phyloP scores from a whole-genome alignment of 2,888 invertebrate genomes.

The Ornithoptera priamus region DNA sequence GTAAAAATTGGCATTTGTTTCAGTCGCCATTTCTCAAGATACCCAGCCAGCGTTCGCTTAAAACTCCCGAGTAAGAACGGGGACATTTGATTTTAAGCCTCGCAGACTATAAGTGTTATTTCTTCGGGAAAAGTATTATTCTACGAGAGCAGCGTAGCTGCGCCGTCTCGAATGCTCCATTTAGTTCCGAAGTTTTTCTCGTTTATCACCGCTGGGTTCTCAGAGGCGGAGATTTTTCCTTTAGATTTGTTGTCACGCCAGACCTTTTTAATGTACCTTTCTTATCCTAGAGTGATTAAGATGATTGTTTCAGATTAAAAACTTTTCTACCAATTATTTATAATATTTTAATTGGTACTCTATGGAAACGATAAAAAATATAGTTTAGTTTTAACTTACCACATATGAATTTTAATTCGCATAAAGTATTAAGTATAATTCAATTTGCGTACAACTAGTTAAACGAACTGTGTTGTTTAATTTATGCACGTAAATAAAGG shows the following conservation, averaged over 20 bases:
- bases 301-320: slow-evolving; percentile 57
- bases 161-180: slow-evolving; percentile 79
- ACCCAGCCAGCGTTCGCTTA: slow-evolving; percentile 53
- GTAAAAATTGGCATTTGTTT: slow-evolving; percentile 56
- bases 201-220: slow-evolving; percentile 80
- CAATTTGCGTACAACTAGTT: too few species aligned
- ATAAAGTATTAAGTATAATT: too few species aligned
- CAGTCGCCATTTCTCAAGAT: slow-evolving; percentile 60
- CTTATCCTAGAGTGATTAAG: slow-evolving; percentile 75
- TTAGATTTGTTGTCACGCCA: slow-evolving; percentile 81
- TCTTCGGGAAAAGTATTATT: slow-evolving; percentile 78
- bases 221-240: slow-evolving; percentile 79
- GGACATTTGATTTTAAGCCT: slow-evolving; percentile 80
- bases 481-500: slow-evolving; percentile 12
- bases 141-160: slow-evolving; percentile 75
- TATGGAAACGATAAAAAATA: too few species aligned
- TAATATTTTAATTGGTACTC: not conserved
- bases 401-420: too few species aligned
- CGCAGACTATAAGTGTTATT: slow-evolving; percentile 80
- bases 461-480: not conserved
- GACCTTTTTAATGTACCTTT: slow-evolving; percentile 80
- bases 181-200: slow-evolving; percentile 81
- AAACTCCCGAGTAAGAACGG: slow-evolving; percentile 62
- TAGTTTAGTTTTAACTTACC: too few species aligned
- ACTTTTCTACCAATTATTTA: slow-evolving; percentile 27